Evolutionary conservation across 2,797 vertebrate species (phyloP).

Genomic region (Hephaestus fuliginosus): DNA sequence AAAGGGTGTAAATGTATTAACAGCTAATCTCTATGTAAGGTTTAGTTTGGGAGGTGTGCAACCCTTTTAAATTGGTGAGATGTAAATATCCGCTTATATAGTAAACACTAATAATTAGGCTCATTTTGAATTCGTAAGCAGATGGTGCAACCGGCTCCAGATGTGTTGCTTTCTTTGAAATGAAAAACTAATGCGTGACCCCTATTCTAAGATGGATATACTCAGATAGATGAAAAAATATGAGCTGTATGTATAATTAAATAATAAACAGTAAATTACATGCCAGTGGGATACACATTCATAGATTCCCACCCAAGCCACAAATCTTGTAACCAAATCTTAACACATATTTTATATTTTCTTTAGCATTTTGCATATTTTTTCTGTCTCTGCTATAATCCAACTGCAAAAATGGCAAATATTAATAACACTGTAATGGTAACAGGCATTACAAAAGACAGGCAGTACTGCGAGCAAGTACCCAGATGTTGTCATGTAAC

Average conservation of each 20-base stretch:
- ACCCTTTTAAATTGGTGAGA: not conserved
- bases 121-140: constrained; percentile 23
- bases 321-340: constrained; percentile 17
- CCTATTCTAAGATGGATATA: constrained; percentile 1
- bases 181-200: not conserved
- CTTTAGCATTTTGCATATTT: constrained; percentile 75
- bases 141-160: constrained; percentile 17
- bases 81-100: not conserved
- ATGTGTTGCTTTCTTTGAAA: not conserved
- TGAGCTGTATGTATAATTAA: constrained; percentile 26
- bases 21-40: not conserved
- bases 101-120: constrained; percentile 1
- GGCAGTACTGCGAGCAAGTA: constrained; percentile 43
- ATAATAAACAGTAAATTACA: constrained; percentile 54
- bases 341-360: constrained; percentile 47
- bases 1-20: not conserved
- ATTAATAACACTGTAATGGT: constrained; percentile 53
- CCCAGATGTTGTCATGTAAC: constrained; percentile 29
- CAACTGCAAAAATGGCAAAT: constrained; percentile 56
- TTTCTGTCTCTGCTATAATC: constrained; percentile 64
- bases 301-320: constrained; percentile 61
- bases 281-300: constrained; percentile 57
- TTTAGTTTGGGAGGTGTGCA: constrained; percentile 4
- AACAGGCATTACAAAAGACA: constrained; percentile 55
- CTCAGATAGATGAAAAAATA: constrained; percentile 27